Percentiles rank a stretch among this genome's conserved stretches.
phyloP scores from a whole-genome alignment of 2,113 vertebrate species.

The Maccullochella peelii region DNA sequence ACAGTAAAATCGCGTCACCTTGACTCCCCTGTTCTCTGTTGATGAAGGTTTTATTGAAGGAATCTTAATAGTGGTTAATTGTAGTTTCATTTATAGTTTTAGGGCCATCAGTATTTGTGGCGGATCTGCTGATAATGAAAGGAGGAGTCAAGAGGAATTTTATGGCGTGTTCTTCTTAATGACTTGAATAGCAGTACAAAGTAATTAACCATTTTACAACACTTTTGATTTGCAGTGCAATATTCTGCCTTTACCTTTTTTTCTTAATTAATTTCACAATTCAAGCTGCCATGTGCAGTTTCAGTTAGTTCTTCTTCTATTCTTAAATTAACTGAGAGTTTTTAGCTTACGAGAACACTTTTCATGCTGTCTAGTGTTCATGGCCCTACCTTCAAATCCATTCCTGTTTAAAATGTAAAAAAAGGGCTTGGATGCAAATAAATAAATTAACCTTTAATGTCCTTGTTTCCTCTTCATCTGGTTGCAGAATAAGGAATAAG shows the following conservation, averaged over 20 bases:
- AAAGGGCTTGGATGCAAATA: neutral
- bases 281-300: slow-evolving; percentile 12
- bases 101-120: slow-evolving; percentile 32
- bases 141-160: slow-evolving; percentile 15
- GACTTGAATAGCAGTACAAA: slow-evolving; percentile 39
- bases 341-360: neutral
- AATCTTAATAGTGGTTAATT: slow-evolving; percentile 61
- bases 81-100: slow-evolving; percentile 52
- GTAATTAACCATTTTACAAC: slow-evolving; percentile 51
- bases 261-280: slow-evolving; percentile 12
- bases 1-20: slow-evolving; percentile 65
- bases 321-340: slow-evolving; percentile 8
- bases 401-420: neutral
- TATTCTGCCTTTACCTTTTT: slow-evolving; percentile 20
- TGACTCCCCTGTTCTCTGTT: neutral
- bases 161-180: slow-evolving; percentile 34
- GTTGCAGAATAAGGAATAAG: neutral
- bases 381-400: neutral
- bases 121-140: slow-evolving; percentile 26
- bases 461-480: neutral
- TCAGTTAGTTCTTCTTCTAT: neutral
- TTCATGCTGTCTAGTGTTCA: neutral
- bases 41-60: slow-evolving; percentile 58
- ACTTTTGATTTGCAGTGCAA: slow-evolving; percentile 41
- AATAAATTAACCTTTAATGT: neutral